Base-by-base conservation (phyloP, 1,140 invertebrate species). In the Bursaphelenchus mucronatus region DNA sequence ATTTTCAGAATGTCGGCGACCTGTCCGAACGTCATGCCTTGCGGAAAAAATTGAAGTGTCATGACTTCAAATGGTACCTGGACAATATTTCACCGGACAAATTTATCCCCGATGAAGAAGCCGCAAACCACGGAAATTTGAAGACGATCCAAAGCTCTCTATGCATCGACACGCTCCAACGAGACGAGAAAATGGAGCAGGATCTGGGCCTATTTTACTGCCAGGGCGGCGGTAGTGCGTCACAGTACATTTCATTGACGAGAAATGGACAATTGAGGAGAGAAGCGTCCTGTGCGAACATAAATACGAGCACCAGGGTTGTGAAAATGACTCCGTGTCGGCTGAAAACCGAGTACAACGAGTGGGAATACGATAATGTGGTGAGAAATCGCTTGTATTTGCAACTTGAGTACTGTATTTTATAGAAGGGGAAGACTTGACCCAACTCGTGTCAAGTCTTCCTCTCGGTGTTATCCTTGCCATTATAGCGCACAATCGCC, bases 21-120 rank as follows among this genome's bases (percentile, higher is more conserved):
- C 85, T 97, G 11, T 86, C 87, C 0, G 87, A 88, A 1, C 84
- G 94, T 64, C 62, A 88, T 3, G 82, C 85, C 50, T 84, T 94
- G 45, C 92, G 91, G 76, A 86, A 91, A 69, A 85, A 86, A 59
- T 85, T 94, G 19, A 86, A 88, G 43, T 97, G 94, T 76, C 94
- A 95, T 82, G 89, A 86, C 74, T 97, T 98, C 80, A 86, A 90
- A 57, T 98, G 94, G 94, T 98, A 88, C 73, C 94, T 98, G 89
- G 89, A 97, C 53, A 94, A 97, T 82, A 88, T 98, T 30, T 90
- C 89, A 82, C 88, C 88, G 4, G 87, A 90, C 78, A 92, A 93
- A 82, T 93, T 91, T 82, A 87, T 93, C 52, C 88, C 89, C 10
- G 90, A 90, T 68, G 86, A 89, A 79, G 87, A 92, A 78, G 88